Evolutionary conservation across 2,113 vertebrate genomes (phyloP), one percentile per base, ranked within the genome.

Genomic region (Misgurnus mizolepis): DNA sequence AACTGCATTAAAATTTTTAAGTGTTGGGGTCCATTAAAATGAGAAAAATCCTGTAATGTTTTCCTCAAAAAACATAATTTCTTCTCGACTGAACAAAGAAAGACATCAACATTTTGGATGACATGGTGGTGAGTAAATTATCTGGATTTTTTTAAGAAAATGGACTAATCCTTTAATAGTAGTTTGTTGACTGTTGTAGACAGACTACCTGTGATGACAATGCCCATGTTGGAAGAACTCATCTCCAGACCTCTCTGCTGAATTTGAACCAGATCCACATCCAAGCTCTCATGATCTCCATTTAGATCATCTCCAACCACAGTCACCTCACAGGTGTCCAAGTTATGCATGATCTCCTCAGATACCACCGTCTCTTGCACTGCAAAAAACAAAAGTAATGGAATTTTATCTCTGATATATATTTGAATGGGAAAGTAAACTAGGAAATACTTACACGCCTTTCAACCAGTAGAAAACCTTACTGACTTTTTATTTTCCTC

Each of bases 341-440:
- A 90, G 90, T 99, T 98, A 41, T 99, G 98, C 95, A 98, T 96
- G 76, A 98, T 97, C 92, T 99, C 98, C 83, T 99, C 98, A 0
- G 98, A 98, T 56, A 99, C 96, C 87, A 99, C 91, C 0, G 96
- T 96, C 79, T 99, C 98, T 95, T 99, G 97, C 17, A 98, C 98
- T 99, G 34, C n/a, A 14, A 76, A 76, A 77, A 0, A 6, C 4
- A 22, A 65, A 5, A 61, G 12, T 10, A 3, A 8, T 22, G 6
- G 39, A 60, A 60, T 60, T 72, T 18, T n/a, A 58, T 18, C 8
- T 1, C 53, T 18, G 41, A 58, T 58, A 45, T 60, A 14, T 40
- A 45, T 45, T 45, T 4, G 6, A 12, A 5, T 15, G 15, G 40
- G 8, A 18, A 41, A 58, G 18, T 27, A 12, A 41, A 45, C 11